phyloP scores from a whole-genome alignment of 2,888 invertebrate genomes.

The Actias luna region DNA sequence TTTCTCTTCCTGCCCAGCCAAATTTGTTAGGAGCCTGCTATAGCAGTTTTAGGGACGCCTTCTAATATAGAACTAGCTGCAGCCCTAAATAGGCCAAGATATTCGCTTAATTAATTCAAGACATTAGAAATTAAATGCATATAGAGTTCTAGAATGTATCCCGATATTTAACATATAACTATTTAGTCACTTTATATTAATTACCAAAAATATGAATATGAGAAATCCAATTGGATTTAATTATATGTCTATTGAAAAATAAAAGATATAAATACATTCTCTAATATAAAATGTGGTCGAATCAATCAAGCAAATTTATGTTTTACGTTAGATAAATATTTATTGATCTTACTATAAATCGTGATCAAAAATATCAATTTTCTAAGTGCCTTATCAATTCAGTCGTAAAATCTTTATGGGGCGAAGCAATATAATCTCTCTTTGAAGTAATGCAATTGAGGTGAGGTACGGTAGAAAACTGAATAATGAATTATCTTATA shows the following conservation, averaged over 20 bases:
- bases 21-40: too few relatives aligned
- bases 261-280: not conserved
- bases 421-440: not conserved
- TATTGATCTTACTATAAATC: slow-evolving; percentile 3
- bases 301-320: not conserved
- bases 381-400: not conserved
- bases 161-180: not conserved
- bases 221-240: not conserved
- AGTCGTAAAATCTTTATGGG: slow-evolving; percentile 5
- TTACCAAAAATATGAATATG: not conserved
- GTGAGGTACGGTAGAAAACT: not conserved
- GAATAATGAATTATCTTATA: not conserved
- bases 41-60: too few relatives aligned
- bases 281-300: not conserved
- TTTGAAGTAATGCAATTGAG: slow-evolving; percentile 1
- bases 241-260: not conserved
- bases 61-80: too few relatives aligned
- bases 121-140: not conserved
- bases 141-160: not conserved
- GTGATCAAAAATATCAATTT: slow-evolving; percentile 5
- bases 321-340: slow-evolving; percentile 5
- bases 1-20: too few relatives aligned
- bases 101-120: too few relatives aligned
- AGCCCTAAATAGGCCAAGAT: too few relatives aligned
- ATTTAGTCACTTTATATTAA: too few relatives aligned